These are phyloP conservation scores for Calliopsis andreniformis DNA, from an alignment of 1,140 invertebrate species.

Conservation along the genomic window DNA sequence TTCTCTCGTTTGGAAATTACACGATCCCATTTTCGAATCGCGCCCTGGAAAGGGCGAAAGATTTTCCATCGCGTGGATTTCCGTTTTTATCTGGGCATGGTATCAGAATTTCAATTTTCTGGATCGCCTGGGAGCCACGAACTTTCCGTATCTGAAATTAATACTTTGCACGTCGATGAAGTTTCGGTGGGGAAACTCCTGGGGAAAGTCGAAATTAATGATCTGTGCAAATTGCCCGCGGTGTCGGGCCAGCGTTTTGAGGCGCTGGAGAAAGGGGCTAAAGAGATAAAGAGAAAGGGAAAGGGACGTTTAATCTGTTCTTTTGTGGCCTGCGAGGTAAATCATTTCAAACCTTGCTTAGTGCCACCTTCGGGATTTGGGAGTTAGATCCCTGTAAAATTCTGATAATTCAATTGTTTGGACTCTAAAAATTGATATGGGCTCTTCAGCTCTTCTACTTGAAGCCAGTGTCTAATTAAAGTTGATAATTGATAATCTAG, in stretches of 20 bases:
- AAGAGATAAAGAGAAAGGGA: neutral
- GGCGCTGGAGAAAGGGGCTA: neutral
- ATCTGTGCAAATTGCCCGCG: constrained; percentile 20
- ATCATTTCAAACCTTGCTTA: neutral
- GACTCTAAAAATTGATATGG: too few species aligned
- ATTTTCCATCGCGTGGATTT: neutral
- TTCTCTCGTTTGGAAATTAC: neutral
- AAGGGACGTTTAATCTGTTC: neutral
- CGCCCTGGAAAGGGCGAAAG: neutral
- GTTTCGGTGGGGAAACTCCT: neutral
- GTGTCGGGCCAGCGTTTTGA: neutral
- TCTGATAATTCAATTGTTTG: too few species aligned
- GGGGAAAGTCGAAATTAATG: constrained; percentile 19
- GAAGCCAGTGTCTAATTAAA: too few species aligned
- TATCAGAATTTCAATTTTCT: constrained; percentile 17
- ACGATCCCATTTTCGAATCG: neutral
- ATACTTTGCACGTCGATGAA: constrained; percentile 18
- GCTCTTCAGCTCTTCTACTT: too few species aligned
- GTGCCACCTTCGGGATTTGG: too few species aligned
- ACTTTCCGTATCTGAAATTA: neutral
- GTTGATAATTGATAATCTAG: too few species aligned
- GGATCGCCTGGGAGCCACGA: neutral
- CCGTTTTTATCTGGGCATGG: neutral
- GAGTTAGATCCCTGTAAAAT: too few species aligned
- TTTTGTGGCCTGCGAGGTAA: neutral